phyloP scores from a whole-genome alignment of 2,797 vertebrate species.

The Micrastur ruficollis region DNA sequence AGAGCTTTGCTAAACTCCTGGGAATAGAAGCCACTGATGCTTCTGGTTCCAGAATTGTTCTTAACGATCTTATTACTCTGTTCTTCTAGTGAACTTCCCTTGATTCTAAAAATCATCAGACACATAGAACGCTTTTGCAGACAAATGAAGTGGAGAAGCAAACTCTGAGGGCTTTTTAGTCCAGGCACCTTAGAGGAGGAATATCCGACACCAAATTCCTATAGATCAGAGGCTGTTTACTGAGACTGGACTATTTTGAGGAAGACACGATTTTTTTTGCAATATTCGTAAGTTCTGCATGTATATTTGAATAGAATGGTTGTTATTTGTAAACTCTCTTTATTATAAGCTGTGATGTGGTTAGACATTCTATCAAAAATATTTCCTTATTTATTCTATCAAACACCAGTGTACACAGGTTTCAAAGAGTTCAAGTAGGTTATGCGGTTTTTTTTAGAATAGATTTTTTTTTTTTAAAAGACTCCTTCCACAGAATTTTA shows the following conservation, averaged over 20 bases:
- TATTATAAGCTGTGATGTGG: neutral
- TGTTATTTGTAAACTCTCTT: neutral
- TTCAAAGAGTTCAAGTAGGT: neutral
- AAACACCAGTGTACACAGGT: neutral
- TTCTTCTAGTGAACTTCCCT: slow-evolving; percentile 5
- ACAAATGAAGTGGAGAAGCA: slow-evolving; percentile 17
- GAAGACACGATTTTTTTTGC: neutral
- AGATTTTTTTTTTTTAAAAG: neutral
- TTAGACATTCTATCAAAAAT: neutral
- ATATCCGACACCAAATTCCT: neutral
- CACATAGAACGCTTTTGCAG: neutral
- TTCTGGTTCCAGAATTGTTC: slow-evolving; percentile 54
- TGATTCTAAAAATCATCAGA: slow-evolving; percentile 18
- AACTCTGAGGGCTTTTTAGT: slow-evolving; percentile 1
- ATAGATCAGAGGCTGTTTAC: neutral
- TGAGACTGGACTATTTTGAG: neutral
- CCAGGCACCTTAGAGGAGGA: neutral
- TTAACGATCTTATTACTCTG: slow-evolving; percentile 42
- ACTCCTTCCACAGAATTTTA: neutral
- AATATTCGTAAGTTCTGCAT: slow-evolving; percentile 45
- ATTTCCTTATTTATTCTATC: neutral
- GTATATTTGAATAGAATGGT: neutral
- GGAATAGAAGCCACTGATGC: slow-evolving; percentile 65
- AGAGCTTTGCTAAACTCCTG: slow-evolving; percentile 74
- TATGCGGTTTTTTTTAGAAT: neutral